Evolutionary conservation across 2,888 invertebrate genomes (phyloP), one percentile per base, ranked within the genome.

Genomic region (Hylaea fasciaria): DNA sequence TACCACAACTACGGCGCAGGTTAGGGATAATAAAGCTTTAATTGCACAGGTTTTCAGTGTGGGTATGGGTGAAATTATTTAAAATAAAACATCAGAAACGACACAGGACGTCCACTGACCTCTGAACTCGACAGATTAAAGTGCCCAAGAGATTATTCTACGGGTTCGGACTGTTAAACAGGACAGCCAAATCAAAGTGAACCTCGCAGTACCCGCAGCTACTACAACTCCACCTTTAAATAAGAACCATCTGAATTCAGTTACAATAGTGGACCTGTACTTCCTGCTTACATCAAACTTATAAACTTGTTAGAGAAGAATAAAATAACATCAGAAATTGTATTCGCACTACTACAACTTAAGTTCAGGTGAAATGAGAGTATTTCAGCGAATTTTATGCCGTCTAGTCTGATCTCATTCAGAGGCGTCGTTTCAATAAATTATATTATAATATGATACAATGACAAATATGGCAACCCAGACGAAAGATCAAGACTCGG

Each of bases 11-110:
- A 72, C 71, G 70, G 70, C 63, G 69, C 73, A 61, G 75, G 77
- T 77, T 76, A 78, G 71, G 79, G 76, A 81, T 83, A 85, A 77
- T 85, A 83, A 85, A 83, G 80, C 71, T 81, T 82, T 83, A 84
- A 85, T 85, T 83, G 79, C 78, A 77, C 81, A 72, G 77, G 81
- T 82, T 77, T 70, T 75, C 72, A 71, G 71, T 68, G 65, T 65
- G 64, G n/a, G 68, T 64, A 65, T 64, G 67, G 70, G 76, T 70
- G 66, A 79, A 81, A 77, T 73, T 78, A 76, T 78, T 72, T 59
- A 72, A 76, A 82, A 78, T 74, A 77, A 75, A 69, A 70, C 60
- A 68, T 63, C 52, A 69, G 70, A 69, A 64, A 62, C 69, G 29
- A 66, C 32, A 55, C 45, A 58, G 57, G 55, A 53, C 59, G 50